Conservation (phyloP, 37 sponge, comb jelly and placozoan genomes). For the Halichondria panicea region DNA sequence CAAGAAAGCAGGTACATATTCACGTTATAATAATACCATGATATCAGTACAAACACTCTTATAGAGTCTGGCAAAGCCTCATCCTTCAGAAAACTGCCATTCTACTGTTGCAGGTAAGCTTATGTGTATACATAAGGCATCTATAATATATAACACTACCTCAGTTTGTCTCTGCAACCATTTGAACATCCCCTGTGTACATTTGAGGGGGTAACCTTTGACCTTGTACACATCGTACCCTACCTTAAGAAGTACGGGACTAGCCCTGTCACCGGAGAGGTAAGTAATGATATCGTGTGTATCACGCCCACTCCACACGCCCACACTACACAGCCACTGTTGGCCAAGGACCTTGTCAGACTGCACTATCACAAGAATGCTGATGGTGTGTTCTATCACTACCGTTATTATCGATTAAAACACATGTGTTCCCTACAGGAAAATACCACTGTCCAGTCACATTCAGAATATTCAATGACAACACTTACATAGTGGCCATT, state of each 20-base stretch:
- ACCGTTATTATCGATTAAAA: neutral
- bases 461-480: conserved; percentile 91
- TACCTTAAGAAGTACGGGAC: conserved; percentile 87
- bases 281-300: conserved; percentile 1
- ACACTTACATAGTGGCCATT: conserved; percentile 91
- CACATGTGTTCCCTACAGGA: conserved; percentile 32
- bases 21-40: too few species aligned
- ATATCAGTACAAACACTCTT: neutral
- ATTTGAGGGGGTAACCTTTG: conserved; percentile 87
- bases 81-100: conserved; percentile 84
- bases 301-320: neutral
- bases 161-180: conserved; percentile 91
- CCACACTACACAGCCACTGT: conserved; percentile 57
- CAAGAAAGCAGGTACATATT: conserved; percentile 62
- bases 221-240: conserved; percentile 82
- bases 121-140: neutral
- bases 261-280: conserved; percentile 89
- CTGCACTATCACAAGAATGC: conserved; percentile 93
- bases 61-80: neutral
- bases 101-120: conserved; percentile 84
- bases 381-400: conserved; percentile 52
- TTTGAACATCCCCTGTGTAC: conserved; percentile 92
- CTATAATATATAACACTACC: neutral
- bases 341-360: conserved; percentile 78
- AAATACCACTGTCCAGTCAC: conserved; percentile 97